Percentiles rank a stretch among this genome's conserved stretches.
These are phyloP conservation scores for Catostylus mosaicus DNA, from an alignment of 30 jellyfish, hydroid and myxozoan species.

Conservation along the genomic window DNA sequence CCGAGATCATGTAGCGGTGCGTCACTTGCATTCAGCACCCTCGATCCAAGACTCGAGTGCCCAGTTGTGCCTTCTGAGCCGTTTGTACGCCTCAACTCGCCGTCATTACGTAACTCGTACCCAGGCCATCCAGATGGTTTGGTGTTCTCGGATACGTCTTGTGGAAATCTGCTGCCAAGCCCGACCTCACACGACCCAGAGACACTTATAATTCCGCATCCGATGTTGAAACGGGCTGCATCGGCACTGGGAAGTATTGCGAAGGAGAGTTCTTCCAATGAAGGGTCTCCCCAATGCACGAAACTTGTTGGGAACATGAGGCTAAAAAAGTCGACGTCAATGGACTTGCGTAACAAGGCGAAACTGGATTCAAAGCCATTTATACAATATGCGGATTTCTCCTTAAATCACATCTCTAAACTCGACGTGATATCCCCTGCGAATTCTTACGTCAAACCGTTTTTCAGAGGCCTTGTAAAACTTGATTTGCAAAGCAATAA, in stretches of 20 bases:
- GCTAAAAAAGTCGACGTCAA: not conserved
- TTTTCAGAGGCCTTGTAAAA: slow-evolving; percentile 67
- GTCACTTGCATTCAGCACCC: slow-evolving; percentile 70
- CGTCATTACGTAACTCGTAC: slow-evolving; percentile 55
- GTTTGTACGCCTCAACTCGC: slow-evolving; percentile 47
- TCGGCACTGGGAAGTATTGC: not conserved
- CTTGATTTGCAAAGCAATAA: slow-evolving; percentile 72
- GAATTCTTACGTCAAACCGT: slow-evolving; percentile 22
- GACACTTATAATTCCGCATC: not conserved
- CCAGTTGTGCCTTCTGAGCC: slow-evolving; percentile 44
- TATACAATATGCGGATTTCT: slow-evolving; percentile 78
- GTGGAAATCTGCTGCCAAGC: slow-evolving; percentile 43
- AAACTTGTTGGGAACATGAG: not conserved
- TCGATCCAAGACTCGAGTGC: slow-evolving; percentile 83
- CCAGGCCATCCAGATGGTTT: slow-evolving; percentile 86
- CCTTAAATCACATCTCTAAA: slow-evolving; percentile 66
- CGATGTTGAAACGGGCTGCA: slow-evolving; percentile 22
- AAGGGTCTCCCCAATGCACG: slow-evolving; percentile 12
- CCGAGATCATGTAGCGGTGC: slow-evolving; percentile 82
- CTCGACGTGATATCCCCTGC: slow-evolving; percentile 39
- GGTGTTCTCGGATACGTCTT: slow-evolving; percentile 56
- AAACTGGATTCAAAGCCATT: slow-evolving; percentile 35
- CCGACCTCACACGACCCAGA: slow-evolving; percentile 17
- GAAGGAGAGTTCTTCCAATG: slow-evolving; percentile 3
- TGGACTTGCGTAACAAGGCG: slow-evolving; percentile 2